phyloP scores from a whole-genome alignment of 2,888 invertebrate species.

The Erebia aethiops region DNA sequence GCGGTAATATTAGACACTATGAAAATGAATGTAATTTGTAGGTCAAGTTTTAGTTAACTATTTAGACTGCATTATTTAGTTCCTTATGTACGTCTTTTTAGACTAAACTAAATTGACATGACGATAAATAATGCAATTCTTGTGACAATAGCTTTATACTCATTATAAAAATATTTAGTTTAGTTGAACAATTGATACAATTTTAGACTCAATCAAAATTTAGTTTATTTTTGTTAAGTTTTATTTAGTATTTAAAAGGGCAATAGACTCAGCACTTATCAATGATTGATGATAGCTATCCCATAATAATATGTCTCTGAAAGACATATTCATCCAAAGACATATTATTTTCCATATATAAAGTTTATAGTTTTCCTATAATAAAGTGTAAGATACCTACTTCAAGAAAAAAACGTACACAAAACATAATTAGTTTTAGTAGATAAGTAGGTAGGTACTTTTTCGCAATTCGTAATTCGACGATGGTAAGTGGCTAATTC shows the following conservation, averaged over 20 bases:
- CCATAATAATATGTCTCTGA: neutral
- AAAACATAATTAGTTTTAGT: neutral
- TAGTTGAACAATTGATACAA: neutral
- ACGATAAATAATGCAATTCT: neutral
- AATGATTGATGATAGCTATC: neutral
- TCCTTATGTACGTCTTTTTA: neutral
- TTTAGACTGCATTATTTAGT: neutral
- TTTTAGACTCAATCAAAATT: neutral
- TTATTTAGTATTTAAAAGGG: neutral
- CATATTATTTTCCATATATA: neutral
- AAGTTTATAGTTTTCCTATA: neutral
- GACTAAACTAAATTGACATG: neutral
- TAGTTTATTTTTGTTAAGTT: neutral
- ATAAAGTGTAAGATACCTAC: constrained; percentile 9
- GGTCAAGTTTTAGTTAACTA: neutral
- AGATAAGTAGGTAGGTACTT: neutral
- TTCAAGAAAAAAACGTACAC: neutral
- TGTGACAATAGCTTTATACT: neutral
- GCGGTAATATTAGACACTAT: constrained; percentile 51
- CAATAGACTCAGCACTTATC: neutral
- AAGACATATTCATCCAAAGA: neutral
- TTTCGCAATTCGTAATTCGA: constrained; percentile 48
- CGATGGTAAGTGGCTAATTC: constrained; percentile 75
- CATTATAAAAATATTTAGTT: neutral
- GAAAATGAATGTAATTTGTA: neutral